phyloP scores from a whole-genome alignment of 1,140 invertebrate genomes.

The Drosophila ananassae region DNA sequence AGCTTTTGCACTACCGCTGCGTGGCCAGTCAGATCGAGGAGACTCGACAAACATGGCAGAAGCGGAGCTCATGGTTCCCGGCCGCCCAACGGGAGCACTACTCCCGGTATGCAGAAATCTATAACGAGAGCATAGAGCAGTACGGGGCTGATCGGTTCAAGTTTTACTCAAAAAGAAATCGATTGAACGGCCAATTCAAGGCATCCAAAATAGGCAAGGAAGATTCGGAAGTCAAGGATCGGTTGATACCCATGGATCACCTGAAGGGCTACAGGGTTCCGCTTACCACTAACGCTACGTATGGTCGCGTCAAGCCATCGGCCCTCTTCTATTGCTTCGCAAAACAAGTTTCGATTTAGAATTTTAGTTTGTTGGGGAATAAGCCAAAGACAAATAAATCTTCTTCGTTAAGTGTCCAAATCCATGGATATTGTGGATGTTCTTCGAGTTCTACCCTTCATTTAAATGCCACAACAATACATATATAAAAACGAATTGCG shows the following conservation, averaged over 20 bases:
- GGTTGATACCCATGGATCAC: conserved; percentile 14
- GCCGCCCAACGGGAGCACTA: conserved; percentile 15
- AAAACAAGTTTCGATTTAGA: not conserved
- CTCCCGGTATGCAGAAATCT: conserved; percentile 17
- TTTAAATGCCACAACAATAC: not conserved
- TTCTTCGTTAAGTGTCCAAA: too few species aligned
- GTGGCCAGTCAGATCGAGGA: conserved; percentile 1
- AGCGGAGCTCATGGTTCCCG: conserved; percentile 34
- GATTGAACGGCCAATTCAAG: not conserved
- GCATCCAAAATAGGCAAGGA: not conserved
- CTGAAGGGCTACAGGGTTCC: conserved; percentile 23
- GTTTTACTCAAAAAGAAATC: conserved; percentile 22
- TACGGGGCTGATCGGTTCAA: conserved; percentile 36
- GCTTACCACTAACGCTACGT: conserved; percentile 40
- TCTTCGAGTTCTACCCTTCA: too few species aligned
- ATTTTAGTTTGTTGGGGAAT: too few species aligned
- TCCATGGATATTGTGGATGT: too few species aligned
- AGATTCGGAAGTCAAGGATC: not conserved
- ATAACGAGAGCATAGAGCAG: conserved; percentile 20
- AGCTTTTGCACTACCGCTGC: conserved; percentile 27
- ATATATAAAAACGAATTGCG: conserved; percentile 55
- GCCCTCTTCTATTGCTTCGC: not conserved
- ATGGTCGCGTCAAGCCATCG: conserved; percentile 1
- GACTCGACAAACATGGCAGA: conserved; percentile 8
- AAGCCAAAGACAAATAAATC: too few species aligned